A percentile compares a stretch with the other conserved stretches of the same genome.
phyloP scores from a whole-genome alignment of 2,113 vertebrate species.

The Pedetes capensis region DNA sequence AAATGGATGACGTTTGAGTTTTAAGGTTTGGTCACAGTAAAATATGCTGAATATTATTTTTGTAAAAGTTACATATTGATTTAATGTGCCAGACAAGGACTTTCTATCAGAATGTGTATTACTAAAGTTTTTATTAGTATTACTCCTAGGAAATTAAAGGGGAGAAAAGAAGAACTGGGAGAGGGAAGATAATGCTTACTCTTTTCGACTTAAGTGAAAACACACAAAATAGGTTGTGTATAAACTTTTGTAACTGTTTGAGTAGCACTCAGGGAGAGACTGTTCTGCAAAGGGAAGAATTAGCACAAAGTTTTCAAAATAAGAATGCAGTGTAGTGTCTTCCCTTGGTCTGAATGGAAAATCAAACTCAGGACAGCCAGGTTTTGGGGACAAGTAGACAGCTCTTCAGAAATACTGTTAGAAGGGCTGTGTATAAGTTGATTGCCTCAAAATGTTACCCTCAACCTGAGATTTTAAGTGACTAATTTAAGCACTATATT shows the following conservation, averaged over 20 bases:
- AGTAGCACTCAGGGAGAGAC: background rate
- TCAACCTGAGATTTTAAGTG: background rate
- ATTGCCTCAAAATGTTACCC: background rate
- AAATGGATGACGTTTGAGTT: background rate
- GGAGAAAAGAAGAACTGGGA: background rate
- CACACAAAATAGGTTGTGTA: background rate
- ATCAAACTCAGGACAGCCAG: background rate
- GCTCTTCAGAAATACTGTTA: background rate
- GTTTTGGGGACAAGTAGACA: fast-evolving
- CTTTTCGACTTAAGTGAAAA: background rate
- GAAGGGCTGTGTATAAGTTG: background rate
- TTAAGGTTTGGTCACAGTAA: background rate
- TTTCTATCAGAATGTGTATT: background rate
- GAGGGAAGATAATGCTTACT: background rate
- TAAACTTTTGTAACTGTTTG: background rate
- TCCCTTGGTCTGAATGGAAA: background rate
- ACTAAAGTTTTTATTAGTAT: background rate
- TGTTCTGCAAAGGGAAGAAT: background rate
- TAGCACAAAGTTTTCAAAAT: background rate
- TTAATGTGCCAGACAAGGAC: background rate
- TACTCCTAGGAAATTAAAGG: background rate
- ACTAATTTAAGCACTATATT: background rate
- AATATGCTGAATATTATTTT: background rate
- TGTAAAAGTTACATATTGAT: background rate
- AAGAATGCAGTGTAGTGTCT: background rate